phyloP scores from a whole-genome alignment of 30 jellyfish, hydroid and myxozoan genomes.

The Turritopsis dohrnii region DNA sequence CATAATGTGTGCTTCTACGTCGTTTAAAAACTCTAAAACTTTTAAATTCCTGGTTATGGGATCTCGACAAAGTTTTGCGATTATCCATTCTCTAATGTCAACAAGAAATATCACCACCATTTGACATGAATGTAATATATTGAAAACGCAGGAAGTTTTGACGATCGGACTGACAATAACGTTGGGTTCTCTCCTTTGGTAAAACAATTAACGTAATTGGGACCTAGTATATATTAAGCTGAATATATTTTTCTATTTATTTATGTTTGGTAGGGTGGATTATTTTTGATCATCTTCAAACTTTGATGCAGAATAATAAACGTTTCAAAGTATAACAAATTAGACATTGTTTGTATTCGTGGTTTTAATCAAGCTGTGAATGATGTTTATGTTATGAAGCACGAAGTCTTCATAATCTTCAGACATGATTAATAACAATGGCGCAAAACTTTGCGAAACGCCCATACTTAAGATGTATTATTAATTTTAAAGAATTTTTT shows the following conservation, averaged over 20 bases:
- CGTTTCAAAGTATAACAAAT: not conserved
- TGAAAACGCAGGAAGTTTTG: not conserved
- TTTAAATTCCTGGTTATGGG: constrained; percentile 60
- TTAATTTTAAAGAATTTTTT: not conserved
- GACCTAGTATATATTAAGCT: not conserved
- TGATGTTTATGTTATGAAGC: no score
- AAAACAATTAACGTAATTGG: not conserved
- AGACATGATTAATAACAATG: not conserved
- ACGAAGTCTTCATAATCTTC: not conserved
- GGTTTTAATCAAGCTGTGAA: no score
- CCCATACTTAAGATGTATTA: not conserved
- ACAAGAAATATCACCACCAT: constrained; percentile 23
- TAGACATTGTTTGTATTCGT: not conserved
- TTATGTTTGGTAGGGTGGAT: not conserved
- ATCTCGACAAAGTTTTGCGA: constrained; percentile 83
- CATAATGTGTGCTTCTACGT: not conserved
- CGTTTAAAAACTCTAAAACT: no score
- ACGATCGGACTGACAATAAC: not conserved
- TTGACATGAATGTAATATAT: no score
- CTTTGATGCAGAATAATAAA: no score
- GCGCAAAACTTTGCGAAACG: not conserved
- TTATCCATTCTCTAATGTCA: constrained; percentile 59
- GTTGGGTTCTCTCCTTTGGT: no score
- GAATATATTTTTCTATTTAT: no score
- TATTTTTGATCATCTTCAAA: not conserved